Base-by-base conservation (phyloP, 1,140 invertebrate species). In the Drosophila kepulauana region DNA sequence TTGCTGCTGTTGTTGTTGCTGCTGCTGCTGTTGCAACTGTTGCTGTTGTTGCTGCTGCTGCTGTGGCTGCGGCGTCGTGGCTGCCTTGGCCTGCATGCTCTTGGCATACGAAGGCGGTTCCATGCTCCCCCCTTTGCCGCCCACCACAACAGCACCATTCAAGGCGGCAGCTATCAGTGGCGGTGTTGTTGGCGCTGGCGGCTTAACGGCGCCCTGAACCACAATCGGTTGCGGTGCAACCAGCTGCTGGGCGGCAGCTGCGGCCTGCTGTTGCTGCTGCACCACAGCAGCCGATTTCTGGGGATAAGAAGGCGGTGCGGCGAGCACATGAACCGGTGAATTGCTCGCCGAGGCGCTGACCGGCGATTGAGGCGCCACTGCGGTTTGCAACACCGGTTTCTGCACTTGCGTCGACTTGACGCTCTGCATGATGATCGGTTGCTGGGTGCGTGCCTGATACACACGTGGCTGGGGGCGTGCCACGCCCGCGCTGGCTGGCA, bases 341-440 rank as follows among this genome's bases (percentile, higher is more conserved):
- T 93, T 93, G 35, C 89, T 91, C 0, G 92, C 92, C 38, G 92
- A 93, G 3, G 94, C 92, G 46, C 94, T 92, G 1, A 94, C 93
- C 4, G 97, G 96, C 1, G 96, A 95, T 1, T 96, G 95, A 0
- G 98, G 97, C 11, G 97, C 97, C 6, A 98, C 97, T 0, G 98
- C 98, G 5, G 98, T 99, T 92, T 99, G 98, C 41, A 98, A 93
- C 1, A 98, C 95, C 0, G 98, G 98, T 92, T 99, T 99, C 86
- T 98, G 97, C 4, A 98, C 97, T 92, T 98, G 97, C 0, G 97
- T 98, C 93, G 97, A 98, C 91, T 98, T 98, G 1, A 99, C 98
- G 20, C 97, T 98, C 91, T 99, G 98, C 98, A 99, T 98, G 35
- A 99, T 98, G 64, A 99, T 97, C 0, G 97, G 98, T 11, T 97